Evolutionary conservation across 2,888 invertebrate species (phyloP), one percentile per base, ranked within the genome.

Genomic region (Coecobrya sp.): DNA sequence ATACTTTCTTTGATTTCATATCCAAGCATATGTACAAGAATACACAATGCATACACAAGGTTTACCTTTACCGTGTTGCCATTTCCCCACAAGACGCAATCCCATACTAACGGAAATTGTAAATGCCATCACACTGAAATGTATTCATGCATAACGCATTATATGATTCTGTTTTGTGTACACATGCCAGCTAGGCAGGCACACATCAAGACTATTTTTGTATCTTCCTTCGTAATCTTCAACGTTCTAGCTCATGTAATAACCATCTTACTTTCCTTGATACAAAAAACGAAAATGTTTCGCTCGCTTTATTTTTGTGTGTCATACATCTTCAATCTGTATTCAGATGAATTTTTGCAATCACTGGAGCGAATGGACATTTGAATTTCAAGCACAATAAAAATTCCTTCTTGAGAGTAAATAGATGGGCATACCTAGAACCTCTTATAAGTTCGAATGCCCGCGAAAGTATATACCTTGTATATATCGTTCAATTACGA

Each of bases 81-180:
- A n/a, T 70, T 65, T 30, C 70, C n/a, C 25, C 45, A 11, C 73
- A 76, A n/a, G n/a, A 49, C 19, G 11, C 49, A 86, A 70, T 86
- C 86, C 68, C 30, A 42, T 70, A 42, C 68, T 4, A 68, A 70
- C 85, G 85, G 68, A 85, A 85, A 85, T 85, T 85, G 85, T 65
- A 70, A 70, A 49, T 27, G 70, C 68, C 42, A 30, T 27, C 86
- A 49, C 45, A 65, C 65, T 27, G 70, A 55, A 52, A 42, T 86
- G 86, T 68, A 86, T 68, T 70, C 86, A 70, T 86, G 86, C 86
- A 86, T 86, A 49, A 68, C 49, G 70, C 86, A 86, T 68, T 65
- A 65, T 65, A 52, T 68, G 49, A 49, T 45, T 5, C 13, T 65
- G 65, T 65, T 25, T 22, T 65, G 65, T 65, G 27, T 65, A 25